Conservation (phyloP, 2,888 invertebrate species). For the Hoplodrina ambigua region DNA sequence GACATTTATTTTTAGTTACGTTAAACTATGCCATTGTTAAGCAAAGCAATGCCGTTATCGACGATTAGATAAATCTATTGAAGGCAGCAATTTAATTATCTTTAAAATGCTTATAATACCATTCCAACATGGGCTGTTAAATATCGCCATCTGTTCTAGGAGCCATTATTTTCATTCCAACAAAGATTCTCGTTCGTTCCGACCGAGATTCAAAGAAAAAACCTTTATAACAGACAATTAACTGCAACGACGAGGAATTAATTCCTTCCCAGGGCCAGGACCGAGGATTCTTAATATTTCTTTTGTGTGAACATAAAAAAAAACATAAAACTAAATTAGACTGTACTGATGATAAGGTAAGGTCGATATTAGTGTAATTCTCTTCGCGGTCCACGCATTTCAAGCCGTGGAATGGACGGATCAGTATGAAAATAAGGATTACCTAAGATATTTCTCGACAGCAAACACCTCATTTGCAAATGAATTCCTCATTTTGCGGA, state of each 20-base stretch:
- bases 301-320: slow-evolving; percentile 52
- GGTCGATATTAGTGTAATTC: slow-evolving; percentile 46
- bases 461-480: slow-evolving; percentile 37
- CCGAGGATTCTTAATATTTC: slow-evolving; percentile 60
- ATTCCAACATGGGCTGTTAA: slow-evolving; percentile 61
- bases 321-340: slow-evolving; percentile 52
- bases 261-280: slow-evolving; percentile 69
- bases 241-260: slow-evolving; percentile 79
- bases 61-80: slow-evolving; percentile 20
- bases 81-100: slow-evolving; percentile 34
- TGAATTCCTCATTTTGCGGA: slow-evolving; percentile 28
- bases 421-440: slow-evolving; percentile 53
- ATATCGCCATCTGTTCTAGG: slow-evolving; percentile 69
- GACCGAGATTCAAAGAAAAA: slow-evolving; percentile 76
- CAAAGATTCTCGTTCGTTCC: slow-evolving; percentile 73
- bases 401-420: slow-evolving; percentile 23
- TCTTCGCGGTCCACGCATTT: slow-evolving; percentile 23
- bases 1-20: neutral
- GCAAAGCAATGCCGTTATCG: slow-evolving; percentile 8
- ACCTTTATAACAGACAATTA: slow-evolving; percentile 83
- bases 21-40: slow-evolving; percentile 5
- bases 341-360: slow-evolving; percentile 35
- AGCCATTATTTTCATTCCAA: slow-evolving; percentile 77
- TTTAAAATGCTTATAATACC: slow-evolving; percentile 54
- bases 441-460: slow-evolving; percentile 35